Conservation (phyloP, 1,140 invertebrate genomes). For the Papilio machaon region DNA sequence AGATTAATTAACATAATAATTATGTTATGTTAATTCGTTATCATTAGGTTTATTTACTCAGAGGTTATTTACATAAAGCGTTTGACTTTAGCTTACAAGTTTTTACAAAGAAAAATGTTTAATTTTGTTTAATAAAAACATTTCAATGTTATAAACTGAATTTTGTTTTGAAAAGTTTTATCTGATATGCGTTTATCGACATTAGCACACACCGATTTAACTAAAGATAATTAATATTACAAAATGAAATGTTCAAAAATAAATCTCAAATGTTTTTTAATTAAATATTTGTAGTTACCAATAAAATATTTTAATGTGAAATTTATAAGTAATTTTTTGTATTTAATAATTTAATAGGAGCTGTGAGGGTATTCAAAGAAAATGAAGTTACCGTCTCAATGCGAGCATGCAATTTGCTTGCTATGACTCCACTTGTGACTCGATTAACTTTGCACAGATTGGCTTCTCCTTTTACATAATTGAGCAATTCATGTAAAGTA, state of each 20-base stretch:
- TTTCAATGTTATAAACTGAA: background rate
- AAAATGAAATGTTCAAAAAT: background rate
- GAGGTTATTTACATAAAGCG: constrained; percentile 11
- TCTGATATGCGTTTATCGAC: too few species aligned
- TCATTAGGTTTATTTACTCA: constrained; percentile 24
- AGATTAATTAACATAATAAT: constrained; percentile 33
- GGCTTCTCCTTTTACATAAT: constrained; percentile 22
- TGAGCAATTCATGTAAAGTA: constrained; percentile 3
- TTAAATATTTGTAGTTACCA: too few species aligned
- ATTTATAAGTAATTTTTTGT: background rate
- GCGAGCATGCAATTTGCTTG: constrained; percentile 22
- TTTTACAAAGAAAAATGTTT: background rate
- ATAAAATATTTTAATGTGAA: too few species aligned
- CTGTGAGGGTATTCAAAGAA: background rate
- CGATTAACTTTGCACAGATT: constrained; percentile 25
- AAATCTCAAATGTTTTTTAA: too few species aligned
- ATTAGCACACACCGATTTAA: background rate
- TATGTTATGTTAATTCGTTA: constrained; percentile 30
- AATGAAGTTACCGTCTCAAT: background rate
- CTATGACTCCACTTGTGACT: background rate
- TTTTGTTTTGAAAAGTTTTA: too few species aligned
- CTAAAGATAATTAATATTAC: background rate
- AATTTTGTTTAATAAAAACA: background rate
- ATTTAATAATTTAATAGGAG: background rate
- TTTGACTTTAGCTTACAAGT: background rate